Base-by-base conservation (phyloP, 2,797 vertebrate genomes). In the Gymnoscopelus microlampas region DNA sequence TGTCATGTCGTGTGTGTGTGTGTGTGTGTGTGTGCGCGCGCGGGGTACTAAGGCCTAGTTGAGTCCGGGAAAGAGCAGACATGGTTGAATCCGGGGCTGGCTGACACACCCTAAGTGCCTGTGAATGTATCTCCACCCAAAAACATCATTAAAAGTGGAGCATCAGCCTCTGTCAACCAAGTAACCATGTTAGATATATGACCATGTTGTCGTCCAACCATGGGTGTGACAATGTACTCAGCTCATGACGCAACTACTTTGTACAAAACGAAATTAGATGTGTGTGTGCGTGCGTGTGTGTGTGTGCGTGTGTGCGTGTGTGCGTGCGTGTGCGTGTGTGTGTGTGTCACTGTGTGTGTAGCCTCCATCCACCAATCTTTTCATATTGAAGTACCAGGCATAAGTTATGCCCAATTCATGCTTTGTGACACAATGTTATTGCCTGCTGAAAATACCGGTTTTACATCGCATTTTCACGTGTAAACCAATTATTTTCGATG, bases 31-130 rank as follows among this genome's bases (percentile, higher is more conserved):
- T 54, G 51, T 51, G 71, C n/a, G 47, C 13, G 44, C 63, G 15
- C 54, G 26, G 65, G 49, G 49, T 49, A 57, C 24, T 9, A 9
- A 66, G 32, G 7, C 50, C 58, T 67, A n/a, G 53, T 63, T 82
- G 60, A 47, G 70, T 11, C 71, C 70, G 80, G 65, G 62, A 71
- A 82, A 78, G 39, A 44, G 23, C 71, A 79, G 60, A 80, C 53
- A 65, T 84, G 78, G 81, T 74, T 74, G 63, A 71, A 79, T 82
- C 65, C 3, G 0, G 63, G 32, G 63, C 53, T 1, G 32, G 63
- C 53, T 1, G 70, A 80, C 86, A 82, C 87, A 56, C 84, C 87
- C 84, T 44, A 71, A 82, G 74, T 83, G 75, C 68, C 80, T 80
- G 57, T 64, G 54, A 80, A 77, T 77, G 63, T 11, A 29, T 68